These are phyloP conservation scores for Drosophila tripunctata DNA, from an alignment of 2,888 invertebrate species.

Conservation along the genomic window DNA sequence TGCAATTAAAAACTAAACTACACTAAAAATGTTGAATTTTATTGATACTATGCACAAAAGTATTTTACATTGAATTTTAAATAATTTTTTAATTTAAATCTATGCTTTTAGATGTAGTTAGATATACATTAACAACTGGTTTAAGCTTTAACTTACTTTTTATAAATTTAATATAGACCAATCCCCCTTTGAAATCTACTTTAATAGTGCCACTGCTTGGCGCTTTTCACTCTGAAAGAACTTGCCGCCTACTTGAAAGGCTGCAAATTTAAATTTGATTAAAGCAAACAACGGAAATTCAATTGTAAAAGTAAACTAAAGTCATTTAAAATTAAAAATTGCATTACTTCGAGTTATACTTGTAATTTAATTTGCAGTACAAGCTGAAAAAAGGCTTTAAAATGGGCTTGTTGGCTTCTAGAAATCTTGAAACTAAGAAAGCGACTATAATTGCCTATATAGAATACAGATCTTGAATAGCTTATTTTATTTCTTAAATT, in stretches of 20 bases:
- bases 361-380: conserved; percentile 37
- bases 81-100: too few relatives aligned
- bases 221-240: conserved; percentile 17
- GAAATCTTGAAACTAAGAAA: too few relatives aligned
- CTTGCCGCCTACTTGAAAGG: conserved; percentile 38
- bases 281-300: conserved; percentile 57
- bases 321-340: conserved; percentile 19
- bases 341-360: background rate
- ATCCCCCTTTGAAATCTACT: background rate
- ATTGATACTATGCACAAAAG: too few relatives aligned
- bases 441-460: background rate
- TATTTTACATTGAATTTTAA: too few relatives aligned
- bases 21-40: too few relatives aligned
- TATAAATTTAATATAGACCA: background rate
- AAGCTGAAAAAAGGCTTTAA: conserved; percentile 10
- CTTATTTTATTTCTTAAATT: too few relatives aligned
- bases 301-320: conserved; percentile 56
- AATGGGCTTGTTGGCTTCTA: too few relatives aligned
- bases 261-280: conserved; percentile 70
- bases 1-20: too few relatives aligned
- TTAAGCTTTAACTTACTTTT: too few relatives aligned
- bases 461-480: too few relatives aligned
- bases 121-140: too few relatives aligned
- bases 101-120: too few relatives aligned
- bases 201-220: conserved; percentile 30